These are phyloP conservation scores for Delia radicum DNA, from an alignment of 1,140 invertebrate genomes.

Conservation along the genomic window DNA sequence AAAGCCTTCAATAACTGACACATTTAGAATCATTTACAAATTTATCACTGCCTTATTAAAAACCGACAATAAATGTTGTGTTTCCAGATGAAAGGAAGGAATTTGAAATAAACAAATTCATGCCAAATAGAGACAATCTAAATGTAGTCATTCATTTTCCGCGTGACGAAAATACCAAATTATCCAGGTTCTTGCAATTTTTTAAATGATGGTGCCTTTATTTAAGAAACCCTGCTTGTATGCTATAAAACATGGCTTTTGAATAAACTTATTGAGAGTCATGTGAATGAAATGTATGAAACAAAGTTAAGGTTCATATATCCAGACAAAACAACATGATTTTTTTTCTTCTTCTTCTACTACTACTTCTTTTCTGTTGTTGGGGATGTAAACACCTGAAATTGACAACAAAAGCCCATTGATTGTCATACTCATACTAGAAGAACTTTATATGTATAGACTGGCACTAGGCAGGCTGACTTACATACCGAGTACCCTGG, in stretches of 20 bases:
- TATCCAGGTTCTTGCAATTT: no score
- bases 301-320: not conserved
- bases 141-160: no score
- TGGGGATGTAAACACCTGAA: conserved; percentile 11
- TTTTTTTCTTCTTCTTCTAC: not conserved
- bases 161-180: no score
- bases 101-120: no score
- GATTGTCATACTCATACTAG: conserved; percentile 17
- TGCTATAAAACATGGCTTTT: not conserved
- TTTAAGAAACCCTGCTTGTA: not conserved
- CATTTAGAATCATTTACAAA: no score
- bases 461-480: not conserved
- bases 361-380: not conserved
- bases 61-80: no score
- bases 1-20: no score
- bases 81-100: no score
- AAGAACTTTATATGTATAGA: not conserved
- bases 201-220: no score
- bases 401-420: conserved; percentile 26
- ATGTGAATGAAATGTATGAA: not conserved
- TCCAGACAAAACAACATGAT: not conserved
- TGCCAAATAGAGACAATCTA: no score
- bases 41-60: no score
- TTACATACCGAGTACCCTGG: not conserved
- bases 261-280: not conserved